These are phyloP conservation scores for Rapana venosa DNA, from an alignment of 2,888 invertebrate species.

Conservation along the genomic window DNA sequence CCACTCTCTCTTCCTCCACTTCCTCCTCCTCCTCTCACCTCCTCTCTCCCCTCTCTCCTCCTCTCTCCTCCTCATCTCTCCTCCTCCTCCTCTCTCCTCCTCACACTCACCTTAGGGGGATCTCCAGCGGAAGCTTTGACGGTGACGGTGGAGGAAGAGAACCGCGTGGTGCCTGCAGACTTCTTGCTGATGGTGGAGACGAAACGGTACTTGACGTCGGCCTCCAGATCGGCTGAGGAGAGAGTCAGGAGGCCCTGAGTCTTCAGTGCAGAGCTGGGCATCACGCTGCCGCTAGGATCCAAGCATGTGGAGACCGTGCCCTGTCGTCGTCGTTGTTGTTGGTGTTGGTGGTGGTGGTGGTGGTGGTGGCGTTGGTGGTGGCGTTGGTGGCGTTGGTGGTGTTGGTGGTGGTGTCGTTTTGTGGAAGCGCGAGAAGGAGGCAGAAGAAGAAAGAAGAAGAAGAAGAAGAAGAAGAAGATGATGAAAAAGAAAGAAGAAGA, in stretches of 20 bases:
- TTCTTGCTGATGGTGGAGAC: slow-evolving; percentile 31
- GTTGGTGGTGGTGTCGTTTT: no score
- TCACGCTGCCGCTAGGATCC: slow-evolving; percentile 7
- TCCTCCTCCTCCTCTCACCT: background rate
- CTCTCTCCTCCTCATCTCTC: no score
- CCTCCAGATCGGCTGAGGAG: background rate
- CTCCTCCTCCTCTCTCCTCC: no score
- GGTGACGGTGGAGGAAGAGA: slow-evolving; percentile 25
- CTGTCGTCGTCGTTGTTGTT: no score
- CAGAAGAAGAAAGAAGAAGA: no score
- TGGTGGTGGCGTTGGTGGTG: no score
- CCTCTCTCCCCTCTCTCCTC: background rate
- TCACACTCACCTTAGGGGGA: slow-evolving; percentile 16
- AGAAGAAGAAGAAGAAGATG: no score
- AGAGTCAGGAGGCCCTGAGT: slow-evolving; percentile 3
- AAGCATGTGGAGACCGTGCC: slow-evolving; percentile 15
- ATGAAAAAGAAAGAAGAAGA: no score
- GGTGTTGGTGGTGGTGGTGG: no score
- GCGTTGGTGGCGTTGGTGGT: no score
- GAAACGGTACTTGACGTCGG: slow-evolving; percentile 18
- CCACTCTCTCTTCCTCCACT: background rate
- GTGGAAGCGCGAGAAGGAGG: no score
- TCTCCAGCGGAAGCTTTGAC: slow-evolving; percentile 25
- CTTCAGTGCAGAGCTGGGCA: slow-evolving; percentile 13
- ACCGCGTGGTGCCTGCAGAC: slow-evolving; percentile 27